Conservation (phyloP, 2,888 invertebrate genomes). For the Hymenopus coronatus region DNA sequence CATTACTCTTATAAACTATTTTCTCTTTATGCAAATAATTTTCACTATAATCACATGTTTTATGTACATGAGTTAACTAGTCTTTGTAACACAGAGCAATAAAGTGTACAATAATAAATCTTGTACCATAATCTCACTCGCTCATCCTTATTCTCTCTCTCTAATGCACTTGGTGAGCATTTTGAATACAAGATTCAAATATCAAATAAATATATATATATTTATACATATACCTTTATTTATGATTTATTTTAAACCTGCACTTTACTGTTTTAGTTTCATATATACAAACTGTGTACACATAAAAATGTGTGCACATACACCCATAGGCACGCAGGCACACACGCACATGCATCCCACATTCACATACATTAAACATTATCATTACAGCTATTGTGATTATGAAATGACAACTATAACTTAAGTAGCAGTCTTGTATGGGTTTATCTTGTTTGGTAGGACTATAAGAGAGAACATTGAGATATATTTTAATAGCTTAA, state of each 20-base stretch:
- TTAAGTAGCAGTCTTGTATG: constrained; percentile 9
- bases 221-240: not conserved
- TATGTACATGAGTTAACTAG: not conserved
- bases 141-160: not conserved
- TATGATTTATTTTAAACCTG: not conserved
- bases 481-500: not conserved
- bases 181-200: constrained; percentile 21
- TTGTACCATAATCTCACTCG: constrained; percentile 1
- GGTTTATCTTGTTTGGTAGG: not conserved
- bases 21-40: not conserved
- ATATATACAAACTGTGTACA: not conserved
- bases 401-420: not conserved
- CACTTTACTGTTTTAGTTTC: not conserved
- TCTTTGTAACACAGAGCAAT: not conserved
- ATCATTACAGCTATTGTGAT: not conserved
- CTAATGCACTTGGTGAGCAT: constrained; percentile 27
- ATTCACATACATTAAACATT: not conserved
- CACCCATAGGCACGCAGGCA: not conserved
- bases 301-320: not conserved
- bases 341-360: not conserved
- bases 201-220: constrained; percentile 19
- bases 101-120: constrained; percentile 1
- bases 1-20: constrained; percentile 1
- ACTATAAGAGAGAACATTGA: not conserved
- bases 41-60: not conserved